These are phyloP conservation scores for Tribolium castaneum DNA, from an alignment of 1,140 invertebrate genomes.

Conservation along the genomic window DNA sequence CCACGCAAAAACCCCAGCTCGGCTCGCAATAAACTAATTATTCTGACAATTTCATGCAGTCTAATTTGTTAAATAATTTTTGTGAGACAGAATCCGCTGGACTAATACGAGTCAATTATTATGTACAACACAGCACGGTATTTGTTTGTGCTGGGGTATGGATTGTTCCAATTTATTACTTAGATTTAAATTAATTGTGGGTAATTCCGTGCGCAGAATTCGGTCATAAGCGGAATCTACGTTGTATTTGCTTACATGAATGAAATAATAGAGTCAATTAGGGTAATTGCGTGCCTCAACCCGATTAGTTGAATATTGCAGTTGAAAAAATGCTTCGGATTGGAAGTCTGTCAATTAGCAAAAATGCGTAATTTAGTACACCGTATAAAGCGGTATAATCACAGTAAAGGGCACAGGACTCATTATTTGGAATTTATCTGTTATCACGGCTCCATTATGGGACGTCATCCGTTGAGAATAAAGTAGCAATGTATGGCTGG, in stretches of 20 bases:
- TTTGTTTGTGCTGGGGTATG: neutral
- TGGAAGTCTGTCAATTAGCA: neutral
- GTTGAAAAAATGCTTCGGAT: neutral
- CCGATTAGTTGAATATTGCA: neutral
- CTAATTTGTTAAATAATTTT: no score
- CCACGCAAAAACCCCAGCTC: no score
- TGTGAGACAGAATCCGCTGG: neutral
- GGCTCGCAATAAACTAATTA: no score
- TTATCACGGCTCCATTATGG: conserved; percentile 22
- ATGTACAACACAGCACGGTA: neutral
- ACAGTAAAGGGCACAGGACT: neutral
- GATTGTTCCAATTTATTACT: neutral
- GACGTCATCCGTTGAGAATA: conserved; percentile 3
- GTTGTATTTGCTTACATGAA: neutral
- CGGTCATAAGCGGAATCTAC: neutral
- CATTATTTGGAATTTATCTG: conserved; percentile 27
- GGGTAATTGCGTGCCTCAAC: neutral
- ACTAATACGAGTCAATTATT: neutral
- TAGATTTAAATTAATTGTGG: neutral
- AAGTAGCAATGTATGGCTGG: conserved; percentile 17
- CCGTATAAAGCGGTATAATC: neutral
- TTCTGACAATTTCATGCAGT: no score
- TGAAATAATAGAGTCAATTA: neutral
- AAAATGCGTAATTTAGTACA: neutral
- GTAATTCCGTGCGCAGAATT: neutral